Base-by-base conservation (phyloP, 2,888 invertebrate species). In the Xestia sexstrigata region DNA sequence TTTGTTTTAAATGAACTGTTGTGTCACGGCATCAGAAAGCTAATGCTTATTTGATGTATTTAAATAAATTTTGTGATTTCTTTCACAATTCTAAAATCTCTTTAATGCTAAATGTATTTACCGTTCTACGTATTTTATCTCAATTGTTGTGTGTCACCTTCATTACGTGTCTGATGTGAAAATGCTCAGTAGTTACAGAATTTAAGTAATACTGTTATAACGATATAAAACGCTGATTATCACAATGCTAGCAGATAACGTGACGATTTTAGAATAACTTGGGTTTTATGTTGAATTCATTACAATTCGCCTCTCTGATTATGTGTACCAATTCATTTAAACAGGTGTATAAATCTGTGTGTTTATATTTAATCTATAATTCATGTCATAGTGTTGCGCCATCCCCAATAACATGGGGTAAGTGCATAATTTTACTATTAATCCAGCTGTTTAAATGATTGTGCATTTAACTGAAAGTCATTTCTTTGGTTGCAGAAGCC, bases 401-500 rank as follows among this genome's bases (percentile, higher is more conserved):
- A n/a, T n/a, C n/a, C n/a, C n/a, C n/a, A n/a, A n/a, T n/a, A n/a
- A n/a, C n/a, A n/a, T n/a, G n/a, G n/a, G n/a, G n/a, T n/a, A n/a
- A n/a, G n/a, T n/a, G n/a, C n/a, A n/a, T n/a, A n/a, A n/a, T n/a
- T n/a, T 6, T 15, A 13, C 15, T 39, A 35, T 58, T 42, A 52
- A 75, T 68, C 8, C 26, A 9, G 7, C 13, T 47, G 23, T 49
- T 70, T 15, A 26, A 42, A 60, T 55, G 0, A 42, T 39, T 52
- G 35, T 42, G 5, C 13, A 30, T 39, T 49, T 62, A 49, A 75
- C 20, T 84, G 65, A 81, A 70, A 70, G 45, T 13, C 3, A 3
- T 72, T 92, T 92, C 88, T 91, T 95, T 96, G 30, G 95, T 98
- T 98, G 74, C 98, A 99, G 98, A 98, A 97, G 98, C 98, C 95